Evolutionary conservation across 37 sponge, comb jelly and placozoan species (phyloP).

Genomic region (Halisarca cf. caerulea): DNA sequence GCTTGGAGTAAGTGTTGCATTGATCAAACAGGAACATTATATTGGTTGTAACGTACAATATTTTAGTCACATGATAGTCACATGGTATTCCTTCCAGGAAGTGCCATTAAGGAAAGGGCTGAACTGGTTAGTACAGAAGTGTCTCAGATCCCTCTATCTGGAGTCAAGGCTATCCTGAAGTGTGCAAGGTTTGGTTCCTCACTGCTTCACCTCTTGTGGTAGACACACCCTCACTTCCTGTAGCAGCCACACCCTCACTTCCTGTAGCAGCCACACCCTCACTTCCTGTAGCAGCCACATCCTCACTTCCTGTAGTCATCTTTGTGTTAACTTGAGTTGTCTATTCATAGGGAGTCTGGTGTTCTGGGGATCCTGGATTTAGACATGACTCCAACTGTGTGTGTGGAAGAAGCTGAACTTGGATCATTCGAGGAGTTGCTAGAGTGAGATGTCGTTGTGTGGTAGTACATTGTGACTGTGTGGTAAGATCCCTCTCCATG

Average conservation of each 20-base stretch:
- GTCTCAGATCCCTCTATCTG: conserved; percentile 90
- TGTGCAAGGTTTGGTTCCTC: conserved; percentile 62
- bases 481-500: background rate
- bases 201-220: background rate
- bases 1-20: no score
- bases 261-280: no score
- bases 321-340: background rate
- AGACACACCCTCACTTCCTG: no score
- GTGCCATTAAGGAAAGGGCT: conserved; percentile 46
- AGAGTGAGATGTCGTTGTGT: conserved; percentile 25
- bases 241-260: no score
- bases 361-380: conserved; percentile 74
- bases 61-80: background rate
- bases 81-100: conserved; percentile 33
- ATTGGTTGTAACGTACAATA: background rate
- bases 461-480: background rate
- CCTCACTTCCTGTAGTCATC: background rate
- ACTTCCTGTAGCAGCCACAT: no score
- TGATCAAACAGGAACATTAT: background rate
- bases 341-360: conserved; percentile 42
- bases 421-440: conserved; percentile 77
- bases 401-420: conserved; percentile 74
- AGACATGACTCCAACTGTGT: conserved; percentile 81
- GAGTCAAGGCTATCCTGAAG: conserved; percentile 72
- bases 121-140: conserved; percentile 86